A percentile compares a stretch with the other conserved stretches of the same genome.
Evolutionary conservation across 2,113 vertebrate genomes (phyloP).

Genomic region (Brachyhypopomus gauderio): DNA sequence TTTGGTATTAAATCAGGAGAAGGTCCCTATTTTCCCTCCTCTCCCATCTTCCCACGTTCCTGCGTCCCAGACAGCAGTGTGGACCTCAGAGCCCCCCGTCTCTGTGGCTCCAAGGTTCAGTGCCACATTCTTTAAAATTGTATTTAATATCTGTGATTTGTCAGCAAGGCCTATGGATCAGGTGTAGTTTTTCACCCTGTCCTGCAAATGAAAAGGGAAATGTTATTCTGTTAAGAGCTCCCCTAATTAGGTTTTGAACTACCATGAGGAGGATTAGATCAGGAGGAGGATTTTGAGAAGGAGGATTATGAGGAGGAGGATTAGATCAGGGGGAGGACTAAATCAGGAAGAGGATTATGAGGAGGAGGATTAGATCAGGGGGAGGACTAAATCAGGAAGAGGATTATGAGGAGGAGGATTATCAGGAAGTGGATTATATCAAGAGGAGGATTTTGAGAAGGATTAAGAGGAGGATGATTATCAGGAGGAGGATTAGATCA

Average conservation of each 20-base stretch:
- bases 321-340: no score
- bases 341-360: no score
- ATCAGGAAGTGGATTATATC: no score
- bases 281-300: not conserved
- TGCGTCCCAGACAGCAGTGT: conserved; percentile 52
- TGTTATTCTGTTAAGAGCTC: conserved; percentile 35
- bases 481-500: no score
- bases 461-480: no score
- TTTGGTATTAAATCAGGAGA: not conserved
- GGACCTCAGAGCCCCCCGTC: conserved; percentile 1
- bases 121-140: conserved; percentile 4
- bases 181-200: conserved; percentile 36
- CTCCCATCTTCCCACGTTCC: not conserved
- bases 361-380: no score
- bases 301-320: no score
- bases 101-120: conserved; percentile 6
- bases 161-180: conserved; percentile 35
- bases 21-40: not conserved
- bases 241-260: conserved; percentile 45
- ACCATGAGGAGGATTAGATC: not conserved
- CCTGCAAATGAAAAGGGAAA: conserved; percentile 44
- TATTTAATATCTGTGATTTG: conserved; percentile 46
- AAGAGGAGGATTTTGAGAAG: no score
- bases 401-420: no score
- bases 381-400: no score